Conservation (phyloP, 2,113 vertebrate species). For the Protomyctophum bolini region DNA sequence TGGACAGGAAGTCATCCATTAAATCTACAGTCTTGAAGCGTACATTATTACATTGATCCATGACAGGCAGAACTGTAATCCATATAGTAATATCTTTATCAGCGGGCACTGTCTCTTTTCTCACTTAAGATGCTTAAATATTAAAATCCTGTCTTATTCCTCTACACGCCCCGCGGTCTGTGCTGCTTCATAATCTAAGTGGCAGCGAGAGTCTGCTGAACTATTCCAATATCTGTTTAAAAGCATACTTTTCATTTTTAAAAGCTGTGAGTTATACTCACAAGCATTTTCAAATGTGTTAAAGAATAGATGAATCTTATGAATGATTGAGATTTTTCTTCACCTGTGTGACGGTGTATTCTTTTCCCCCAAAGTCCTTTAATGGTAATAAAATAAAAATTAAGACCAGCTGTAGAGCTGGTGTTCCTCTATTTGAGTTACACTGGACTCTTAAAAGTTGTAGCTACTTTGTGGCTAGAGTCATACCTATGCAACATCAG, state of each 20-base stretch:
- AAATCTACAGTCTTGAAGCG: constrained; percentile 68
- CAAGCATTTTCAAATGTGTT: constrained; percentile 63
- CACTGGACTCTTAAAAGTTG: constrained; percentile 22
- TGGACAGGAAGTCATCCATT: constrained; percentile 84
- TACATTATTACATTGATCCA: constrained; percentile 74
- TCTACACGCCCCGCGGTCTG: constrained; percentile 66
- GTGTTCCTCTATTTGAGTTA: constrained; percentile 18
- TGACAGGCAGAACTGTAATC: constrained; percentile 79
- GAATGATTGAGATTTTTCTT: constrained; percentile 65
- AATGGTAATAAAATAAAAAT: neutral
- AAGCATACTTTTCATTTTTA: constrained; percentile 68
- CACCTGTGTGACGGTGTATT: constrained; percentile 42
- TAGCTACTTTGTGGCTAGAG: constrained; percentile 20
- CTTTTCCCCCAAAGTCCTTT: constrained; percentile 15
- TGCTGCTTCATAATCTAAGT: constrained; percentile 56
- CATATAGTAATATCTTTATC: constrained; percentile 74
- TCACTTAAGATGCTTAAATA: constrained; percentile 78
- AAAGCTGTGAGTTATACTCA: constrained; percentile 54
- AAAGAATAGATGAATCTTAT: constrained; percentile 70
- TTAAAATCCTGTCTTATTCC: constrained; percentile 78
- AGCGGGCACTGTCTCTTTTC: constrained; percentile 46
- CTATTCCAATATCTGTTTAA: constrained; percentile 61
- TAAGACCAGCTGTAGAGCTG: constrained; percentile 18
- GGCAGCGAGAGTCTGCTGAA: constrained; percentile 48
- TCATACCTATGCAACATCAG: constrained; percentile 16